These are phyloP conservation scores for Apteryx owenii DNA, from an alignment of 2,113 vertebrate species.

Conservation along the genomic window DNA sequence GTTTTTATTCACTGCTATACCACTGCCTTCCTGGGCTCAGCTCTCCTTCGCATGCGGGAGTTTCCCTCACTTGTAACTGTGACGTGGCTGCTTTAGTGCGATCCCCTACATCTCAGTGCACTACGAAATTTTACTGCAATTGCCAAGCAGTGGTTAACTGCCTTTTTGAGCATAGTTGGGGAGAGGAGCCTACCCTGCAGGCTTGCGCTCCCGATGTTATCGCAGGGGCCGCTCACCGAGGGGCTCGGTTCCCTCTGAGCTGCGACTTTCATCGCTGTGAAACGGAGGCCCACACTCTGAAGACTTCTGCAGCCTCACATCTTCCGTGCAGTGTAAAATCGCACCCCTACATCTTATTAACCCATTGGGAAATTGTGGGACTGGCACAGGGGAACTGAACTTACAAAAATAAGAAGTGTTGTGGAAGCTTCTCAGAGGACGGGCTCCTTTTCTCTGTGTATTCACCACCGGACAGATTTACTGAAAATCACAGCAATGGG, in stretches of 20 bases:
- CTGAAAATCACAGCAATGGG: background rate
- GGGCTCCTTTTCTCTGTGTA: background rate
- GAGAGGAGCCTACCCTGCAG: background rate
- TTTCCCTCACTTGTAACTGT: background rate
- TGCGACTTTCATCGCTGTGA: background rate
- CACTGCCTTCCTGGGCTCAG: background rate
- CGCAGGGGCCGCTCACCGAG: no score
- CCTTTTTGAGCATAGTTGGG: accelerated
- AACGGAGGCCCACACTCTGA: background rate
- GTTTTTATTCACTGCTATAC: background rate
- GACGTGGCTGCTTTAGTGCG: background rate
- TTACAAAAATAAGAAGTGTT: background rate
- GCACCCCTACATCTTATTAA: background rate
- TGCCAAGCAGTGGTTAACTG: background rate
- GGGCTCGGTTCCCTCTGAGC: no score
- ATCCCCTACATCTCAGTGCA: background rate
- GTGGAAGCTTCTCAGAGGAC: background rate
- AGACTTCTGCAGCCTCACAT: background rate
- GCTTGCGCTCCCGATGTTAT: background rate
- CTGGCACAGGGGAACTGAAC: background rate
- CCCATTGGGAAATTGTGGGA: background rate
- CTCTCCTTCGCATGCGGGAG: background rate
- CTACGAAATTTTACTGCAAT: background rate
- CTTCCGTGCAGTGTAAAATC: background rate
- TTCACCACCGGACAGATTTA: background rate